Evolutionary conservation across 2,888 invertebrate genomes (phyloP).

Genomic region (Cistogaster globosa): DNA sequence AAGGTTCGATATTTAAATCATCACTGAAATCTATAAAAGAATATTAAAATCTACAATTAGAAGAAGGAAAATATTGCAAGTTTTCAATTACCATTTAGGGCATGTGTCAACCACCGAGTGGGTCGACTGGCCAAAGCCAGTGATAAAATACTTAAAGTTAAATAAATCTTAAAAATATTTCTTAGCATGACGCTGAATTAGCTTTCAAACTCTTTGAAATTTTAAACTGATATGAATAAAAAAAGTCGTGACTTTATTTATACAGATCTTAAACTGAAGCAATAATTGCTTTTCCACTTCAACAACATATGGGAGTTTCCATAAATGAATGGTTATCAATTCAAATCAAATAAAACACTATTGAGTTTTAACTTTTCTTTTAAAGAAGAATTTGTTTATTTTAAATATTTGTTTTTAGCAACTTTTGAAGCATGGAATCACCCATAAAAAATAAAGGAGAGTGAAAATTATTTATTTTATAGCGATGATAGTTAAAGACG

Average conservation of each 20-base stretch:
- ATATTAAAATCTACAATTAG: not conserved
- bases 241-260: not conserved
- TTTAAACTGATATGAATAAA: not conserved
- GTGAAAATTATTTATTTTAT: too few species aligned
- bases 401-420: too few species aligned
- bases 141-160: not conserved
- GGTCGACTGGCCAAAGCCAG: not conserved
- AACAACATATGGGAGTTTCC: too few species aligned
- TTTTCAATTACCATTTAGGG: conserved; percentile 40
- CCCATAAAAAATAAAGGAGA: too few species aligned
- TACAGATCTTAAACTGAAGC: not conserved
- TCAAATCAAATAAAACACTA: too few species aligned
- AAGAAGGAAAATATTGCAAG: not conserved
- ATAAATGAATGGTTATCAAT: too few species aligned
- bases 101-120: conserved; percentile 9
- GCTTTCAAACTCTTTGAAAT: not conserved
- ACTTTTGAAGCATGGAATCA: too few species aligned
- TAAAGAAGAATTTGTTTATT: too few species aligned
- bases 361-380: too few species aligned
- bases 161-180: conserved; percentile 21
- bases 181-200: not conserved
- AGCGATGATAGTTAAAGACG: too few species aligned
- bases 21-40: conserved; percentile 12
- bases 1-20: conserved; percentile 42
- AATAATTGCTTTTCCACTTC: not conserved